Evolutionary conservation across 2,797 vertebrate genomes (phyloP).

Genomic region (Rhinogobio ventralis): DNA sequence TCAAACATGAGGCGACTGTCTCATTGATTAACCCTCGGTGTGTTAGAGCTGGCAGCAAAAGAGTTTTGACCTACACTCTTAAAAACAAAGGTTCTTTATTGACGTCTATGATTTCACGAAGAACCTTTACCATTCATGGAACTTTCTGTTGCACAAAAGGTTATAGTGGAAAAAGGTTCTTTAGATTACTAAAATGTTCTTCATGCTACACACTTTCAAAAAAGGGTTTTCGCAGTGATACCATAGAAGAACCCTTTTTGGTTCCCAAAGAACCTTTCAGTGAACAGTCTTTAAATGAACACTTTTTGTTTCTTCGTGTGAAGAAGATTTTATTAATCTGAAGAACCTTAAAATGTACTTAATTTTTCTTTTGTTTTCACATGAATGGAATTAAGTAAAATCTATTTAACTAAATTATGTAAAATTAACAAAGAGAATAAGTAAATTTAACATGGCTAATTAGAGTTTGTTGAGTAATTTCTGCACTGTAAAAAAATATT

Average conservation of each 20-base stretch:
- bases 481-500: no score
- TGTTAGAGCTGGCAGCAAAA: not conserved
- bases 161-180: not conserved
- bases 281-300: not conserved
- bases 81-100: not conserved
- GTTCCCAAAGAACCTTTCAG: not conserved
- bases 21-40: conserved; percentile 2
- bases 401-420: not conserved
- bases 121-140: not conserved
- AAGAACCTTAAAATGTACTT: no score
- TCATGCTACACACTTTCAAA: not conserved
- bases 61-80: not conserved
- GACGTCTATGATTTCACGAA: not conserved
- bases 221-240: not conserved
- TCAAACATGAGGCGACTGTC: conserved; percentile 8
- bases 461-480: no score
- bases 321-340: no score
- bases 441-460: no score
- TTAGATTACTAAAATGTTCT: not conserved
- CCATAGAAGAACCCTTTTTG: not conserved
- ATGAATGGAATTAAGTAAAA: not conserved
- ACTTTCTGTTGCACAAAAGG: not conserved
- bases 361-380: not conserved
- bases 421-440: no score
- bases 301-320: no score